Evolutionary conservation across 1,140 invertebrate genomes (phyloP).

Genomic region (Plectus sambesii): DNA sequence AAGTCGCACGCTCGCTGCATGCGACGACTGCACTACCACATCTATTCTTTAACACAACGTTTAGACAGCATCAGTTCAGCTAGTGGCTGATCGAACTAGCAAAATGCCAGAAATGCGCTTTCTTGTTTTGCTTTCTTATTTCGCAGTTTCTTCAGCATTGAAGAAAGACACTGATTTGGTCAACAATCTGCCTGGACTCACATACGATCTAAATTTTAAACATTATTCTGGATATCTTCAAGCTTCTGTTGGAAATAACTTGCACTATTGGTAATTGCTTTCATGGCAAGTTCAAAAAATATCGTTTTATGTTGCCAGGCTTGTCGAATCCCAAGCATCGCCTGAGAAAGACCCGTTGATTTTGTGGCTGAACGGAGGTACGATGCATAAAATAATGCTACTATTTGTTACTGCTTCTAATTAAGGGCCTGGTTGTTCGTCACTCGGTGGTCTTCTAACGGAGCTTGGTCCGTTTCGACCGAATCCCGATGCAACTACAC

Average conservation of each 20-base stretch:
- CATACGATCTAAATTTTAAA: conserved; percentile 22
- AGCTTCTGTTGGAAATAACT: conserved; percentile 21
- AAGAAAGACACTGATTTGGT: conserved; percentile 22
- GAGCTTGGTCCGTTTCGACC: conserved; percentile 51
- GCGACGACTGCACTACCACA: no score
- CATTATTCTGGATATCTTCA: conserved; percentile 28
- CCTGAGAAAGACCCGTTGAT: conserved; percentile 49
- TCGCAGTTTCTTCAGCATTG: no score
- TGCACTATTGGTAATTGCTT: conserved; percentile 26
- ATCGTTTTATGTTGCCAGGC: conserved; percentile 26
- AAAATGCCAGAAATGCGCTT: no score
- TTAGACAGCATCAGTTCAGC: no score
- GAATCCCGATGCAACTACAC: conserved; percentile 38
- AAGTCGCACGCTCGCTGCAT: no score
- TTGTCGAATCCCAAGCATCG: conserved; percentile 48
- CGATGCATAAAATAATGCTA: no score
- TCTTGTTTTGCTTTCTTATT: no score
- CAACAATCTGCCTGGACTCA: conserved; percentile 20
- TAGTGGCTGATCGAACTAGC: no score
- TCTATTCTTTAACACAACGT: no score
- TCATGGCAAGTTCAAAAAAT: not conserved
- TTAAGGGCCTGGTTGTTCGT: conserved; percentile 53
- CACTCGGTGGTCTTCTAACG: conserved; percentile 48
- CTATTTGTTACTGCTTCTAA: no score
- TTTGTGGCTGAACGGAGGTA: conserved; percentile 53